phyloP scores from a whole-genome alignment of 35 echinoderm and acorn worm species.

The Ophioderma brevispina region DNA sequence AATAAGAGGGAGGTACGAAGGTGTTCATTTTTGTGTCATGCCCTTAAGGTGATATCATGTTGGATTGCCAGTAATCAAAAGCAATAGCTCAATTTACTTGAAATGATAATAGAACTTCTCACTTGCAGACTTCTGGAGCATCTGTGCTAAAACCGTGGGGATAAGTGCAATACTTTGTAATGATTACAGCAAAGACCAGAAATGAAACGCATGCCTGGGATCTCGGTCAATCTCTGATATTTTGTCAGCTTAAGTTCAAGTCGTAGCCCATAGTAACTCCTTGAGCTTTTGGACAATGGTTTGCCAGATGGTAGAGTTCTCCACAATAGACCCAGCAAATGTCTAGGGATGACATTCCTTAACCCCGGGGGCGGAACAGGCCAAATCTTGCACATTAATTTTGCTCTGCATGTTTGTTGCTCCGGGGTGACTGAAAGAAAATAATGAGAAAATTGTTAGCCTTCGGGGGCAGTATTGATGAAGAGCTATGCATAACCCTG shows the following conservation, averaged over 20 bases:
- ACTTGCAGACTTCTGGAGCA: not conserved
- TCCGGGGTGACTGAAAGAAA: not conserved
- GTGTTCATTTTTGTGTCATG: not conserved
- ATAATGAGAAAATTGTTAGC: not conserved
- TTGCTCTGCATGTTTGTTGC: conserved; percentile 4
- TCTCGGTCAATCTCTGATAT: conserved; percentile 10
- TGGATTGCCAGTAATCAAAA: not conserved
- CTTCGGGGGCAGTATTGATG: not conserved
- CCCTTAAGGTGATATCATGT: not conserved
- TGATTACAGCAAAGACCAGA: conserved; percentile 1
- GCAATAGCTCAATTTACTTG: conserved; percentile 3
- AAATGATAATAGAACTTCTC: not conserved
- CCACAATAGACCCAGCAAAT: not conserved
- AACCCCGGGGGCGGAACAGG: not conserved
- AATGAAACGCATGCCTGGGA: not conserved
- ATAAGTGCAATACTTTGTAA: not conserved
- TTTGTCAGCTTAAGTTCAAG: conserved; percentile 6
- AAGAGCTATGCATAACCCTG: not conserved
- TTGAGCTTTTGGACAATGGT: not conserved
- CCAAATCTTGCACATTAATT: conserved; percentile 11
- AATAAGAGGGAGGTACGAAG: not conserved
- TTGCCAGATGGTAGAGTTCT: not conserved
- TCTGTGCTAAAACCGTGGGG: not conserved
- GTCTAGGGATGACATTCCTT: not conserved
- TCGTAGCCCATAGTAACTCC: not conserved